Base-by-base conservation (phyloP, 2,888 invertebrate species). In the Protophormia terraenovae region DNA sequence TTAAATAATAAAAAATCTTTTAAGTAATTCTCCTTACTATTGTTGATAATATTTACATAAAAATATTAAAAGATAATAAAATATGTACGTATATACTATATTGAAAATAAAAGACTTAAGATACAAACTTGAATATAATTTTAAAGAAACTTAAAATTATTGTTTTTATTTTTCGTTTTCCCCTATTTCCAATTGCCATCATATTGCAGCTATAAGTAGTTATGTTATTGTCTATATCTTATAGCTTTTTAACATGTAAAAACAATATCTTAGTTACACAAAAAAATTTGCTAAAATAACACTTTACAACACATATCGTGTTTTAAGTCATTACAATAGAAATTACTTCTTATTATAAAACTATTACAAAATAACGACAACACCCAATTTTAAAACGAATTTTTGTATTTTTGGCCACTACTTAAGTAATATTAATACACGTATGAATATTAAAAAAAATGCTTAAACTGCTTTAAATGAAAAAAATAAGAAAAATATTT, bases 301-400 rank as follows among this genome's bases (percentile, higher is more conserved):
- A 66, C 47, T 53, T 45, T 47, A n/a, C 45, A 64, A 76, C 45
- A 75, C 10, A 64, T 83, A 77, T 77, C 77, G 82, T 83, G 76
- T 71, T 77, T 27, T 16, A 24, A 55, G 76, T 64, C 64, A 77
- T 83, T 77, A 82, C 41, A 76, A 71, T 50, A 76, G 64, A 76
- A 82, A 76, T 76, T 76, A 64, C 53, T 69, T 27, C 35, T 69
- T 69, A 76, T 76, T 76, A 64, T 58, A 83, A 67, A 66, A 73
- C 66, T 60, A 67, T 83, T 83, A 78, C 83, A 83, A 78, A 78
- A 83, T 72, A 32, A 60, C 72, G 78, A 66, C 78, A 67, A 78
- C 83, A 78, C 78, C 83, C 83, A 78, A 58, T 83, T 83, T 78
- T 47, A 4, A 58, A 78, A 83, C 53, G 67, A 73, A 69, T 32